Percentiles rank a stretch among this genome's conserved stretches.
Conservation (phyloP, 1,140 invertebrate species). For the Akabosia matsudoensis region DNA sequence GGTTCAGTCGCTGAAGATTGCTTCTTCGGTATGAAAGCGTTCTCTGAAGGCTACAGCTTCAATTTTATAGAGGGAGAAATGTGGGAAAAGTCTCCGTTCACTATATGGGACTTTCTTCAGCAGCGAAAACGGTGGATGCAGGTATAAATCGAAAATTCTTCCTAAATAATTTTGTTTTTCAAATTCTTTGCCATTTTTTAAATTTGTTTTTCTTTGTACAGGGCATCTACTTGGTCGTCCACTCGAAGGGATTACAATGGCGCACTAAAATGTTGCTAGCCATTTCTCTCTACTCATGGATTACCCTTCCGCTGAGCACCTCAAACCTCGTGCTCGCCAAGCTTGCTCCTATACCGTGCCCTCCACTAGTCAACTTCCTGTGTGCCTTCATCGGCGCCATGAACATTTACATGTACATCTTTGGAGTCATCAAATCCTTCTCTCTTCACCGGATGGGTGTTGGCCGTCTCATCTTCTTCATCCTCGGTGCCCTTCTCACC, state of each 20-base stretch:
- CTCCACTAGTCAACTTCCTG: conserved; percentile 74
- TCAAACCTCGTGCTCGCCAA: conserved; percentile 81
- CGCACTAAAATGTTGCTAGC: conserved; percentile 77
- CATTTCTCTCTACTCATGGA: conserved; percentile 92
- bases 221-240: conserved; percentile 90
- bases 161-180: no score
- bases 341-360: conserved; percentile 82
- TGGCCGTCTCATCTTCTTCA: conserved; percentile 72
- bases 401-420: conserved; percentile 94
- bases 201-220: conserved; percentile 57
- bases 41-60: conserved; percentile 77
- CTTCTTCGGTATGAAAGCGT: conserved; percentile 92
- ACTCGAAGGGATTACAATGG: conserved; percentile 78
- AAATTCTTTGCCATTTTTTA: background rate
- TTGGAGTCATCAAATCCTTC: conserved; percentile 93
- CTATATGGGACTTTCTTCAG: conserved; percentile 88
- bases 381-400: conserved; percentile 85
- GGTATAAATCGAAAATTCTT: conserved; percentile 32
- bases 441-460: conserved; percentile 80
- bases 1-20: conserved; percentile 97
- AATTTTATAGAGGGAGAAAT: conserved; percentile 95
- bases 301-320: conserved; percentile 86
- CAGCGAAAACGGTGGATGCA: conserved; percentile 91
- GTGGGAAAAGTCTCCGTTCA: conserved; percentile 97
- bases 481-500: conserved; percentile 77